These are phyloP conservation scores for Papilio protenor DNA, from an alignment of 2,888 invertebrate genomes.

Conservation along the genomic window DNA sequence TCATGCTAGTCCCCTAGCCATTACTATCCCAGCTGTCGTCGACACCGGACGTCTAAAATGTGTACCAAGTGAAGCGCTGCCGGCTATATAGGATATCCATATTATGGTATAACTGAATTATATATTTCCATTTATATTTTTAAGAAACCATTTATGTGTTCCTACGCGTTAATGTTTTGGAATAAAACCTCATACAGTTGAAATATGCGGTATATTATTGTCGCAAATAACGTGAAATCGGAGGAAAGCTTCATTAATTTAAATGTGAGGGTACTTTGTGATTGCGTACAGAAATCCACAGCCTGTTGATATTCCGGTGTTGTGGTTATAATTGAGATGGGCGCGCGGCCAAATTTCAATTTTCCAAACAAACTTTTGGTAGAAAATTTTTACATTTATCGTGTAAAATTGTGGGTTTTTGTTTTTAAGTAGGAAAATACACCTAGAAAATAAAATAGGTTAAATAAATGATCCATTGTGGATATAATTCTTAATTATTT, in stretches of 20 bases:
- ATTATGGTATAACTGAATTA: too few species aligned
- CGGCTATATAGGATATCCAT: too few species aligned
- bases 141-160: too few species aligned
- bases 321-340: slow-evolving; percentile 30
- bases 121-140: too few species aligned
- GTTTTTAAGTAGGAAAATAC: background rate
- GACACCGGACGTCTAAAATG: too few species aligned
- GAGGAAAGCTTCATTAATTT: slow-evolving; percentile 16
- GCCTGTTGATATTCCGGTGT: slow-evolving; percentile 36
- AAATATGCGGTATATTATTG: background rate
- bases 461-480: background rate
- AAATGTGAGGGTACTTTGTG: slow-evolving; percentile 20
- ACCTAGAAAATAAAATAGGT: background rate
- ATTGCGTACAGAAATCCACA: slow-evolving; percentile 13
- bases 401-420: background rate
- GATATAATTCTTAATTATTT: background rate
- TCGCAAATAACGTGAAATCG: background rate
- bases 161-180: background rate
- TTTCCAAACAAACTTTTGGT: background rate
- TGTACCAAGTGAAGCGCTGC: too few species aligned
- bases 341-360: slow-evolving; percentile 33
- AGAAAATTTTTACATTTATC: background rate
- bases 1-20: too few species aligned
- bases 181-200: background rate
- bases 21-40: too few species aligned